phyloP scores from a whole-genome alignment of 2,797 vertebrate genomes.

The Urophycis tenuis region DNA sequence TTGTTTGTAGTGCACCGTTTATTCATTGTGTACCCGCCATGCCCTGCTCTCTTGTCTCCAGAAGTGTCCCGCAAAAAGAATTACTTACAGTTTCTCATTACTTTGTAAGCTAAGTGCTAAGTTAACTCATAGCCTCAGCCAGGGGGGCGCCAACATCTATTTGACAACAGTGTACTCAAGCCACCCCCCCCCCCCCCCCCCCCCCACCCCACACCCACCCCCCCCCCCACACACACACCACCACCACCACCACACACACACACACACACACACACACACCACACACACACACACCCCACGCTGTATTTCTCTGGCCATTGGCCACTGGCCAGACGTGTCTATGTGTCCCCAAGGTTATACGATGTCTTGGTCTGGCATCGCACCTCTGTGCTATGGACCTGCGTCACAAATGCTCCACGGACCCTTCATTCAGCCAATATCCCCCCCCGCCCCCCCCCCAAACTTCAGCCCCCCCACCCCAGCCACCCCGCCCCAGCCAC shows the following conservation, averaged over 20 bases:
- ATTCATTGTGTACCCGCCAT: not conserved
- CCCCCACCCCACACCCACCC: too few species aligned
- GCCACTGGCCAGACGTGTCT: slow-evolving; percentile 7
- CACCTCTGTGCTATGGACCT: slow-evolving; percentile 26
- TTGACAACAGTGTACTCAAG: too few species aligned
- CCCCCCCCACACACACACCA: too few species aligned
- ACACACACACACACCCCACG: too few species aligned
- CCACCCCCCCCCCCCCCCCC: too few species aligned
- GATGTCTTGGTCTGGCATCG: slow-evolving; percentile 38
- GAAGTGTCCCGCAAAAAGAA: not conserved
- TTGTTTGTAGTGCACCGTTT: not conserved
- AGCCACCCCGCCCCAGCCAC: slow-evolving; percentile 46
- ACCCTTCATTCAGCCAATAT: not conserved
- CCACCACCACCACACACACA: too few species aligned
- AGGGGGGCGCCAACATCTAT: not conserved
- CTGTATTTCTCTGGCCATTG: not conserved
- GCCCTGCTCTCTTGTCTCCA: not conserved
- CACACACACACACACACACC: too few species aligned
- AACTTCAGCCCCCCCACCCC: too few species aligned
- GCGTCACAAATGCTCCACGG: slow-evolving; percentile 45
- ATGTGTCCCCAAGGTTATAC: slow-evolving; percentile 27
- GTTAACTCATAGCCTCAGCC: not conserved
- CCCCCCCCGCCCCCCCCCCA: not conserved
- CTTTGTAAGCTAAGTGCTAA: not conserved
- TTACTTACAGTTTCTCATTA: not conserved